Evolutionary conservation across 2,888 invertebrate genomes (phyloP), one percentile per base, ranked within the genome.

Genomic region (Erpobdella octoculata): DNA sequence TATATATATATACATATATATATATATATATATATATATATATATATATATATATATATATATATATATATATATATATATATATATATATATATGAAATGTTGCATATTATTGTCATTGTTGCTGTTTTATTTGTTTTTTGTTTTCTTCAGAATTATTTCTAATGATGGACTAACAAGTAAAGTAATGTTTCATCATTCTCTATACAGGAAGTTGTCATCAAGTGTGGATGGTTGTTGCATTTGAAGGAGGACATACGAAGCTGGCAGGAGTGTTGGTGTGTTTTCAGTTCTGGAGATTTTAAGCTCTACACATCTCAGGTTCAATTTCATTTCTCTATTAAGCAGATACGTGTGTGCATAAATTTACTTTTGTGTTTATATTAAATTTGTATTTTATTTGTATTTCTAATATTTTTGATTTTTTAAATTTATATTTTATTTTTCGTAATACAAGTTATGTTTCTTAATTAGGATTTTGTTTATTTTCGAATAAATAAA

Each of bases 181-280:
- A 25, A 21, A 8, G 21, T n/a, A 53, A 53, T n/a, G 53, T 28
- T 6, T 53, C 41, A 2, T 59, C 37, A 25, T 28, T 3, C 58
- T 12, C 21, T 41, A 46, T 72, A 15, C 59, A 76, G 76, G 75
- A 72, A 41, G 64, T 64, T 66, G 71, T 94, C 67, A 95, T 95
- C 82, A 94, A 94, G 84, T 88, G 87, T 78, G 93, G 93, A 0
- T 92, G 92, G 80, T 86, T 93, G 58, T 91, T 91, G 58, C 92
- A 92, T 82, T 86, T 92, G 76, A 94, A 95, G 28, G 96, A 96
- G 31, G 93, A 95, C 82, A 86, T 96, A 33, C 96, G 95, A 85
- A 95, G 94, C 0, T 94, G 96, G 94, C 87, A 93, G 78, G 91
- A 94, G 80, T 87, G 95, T 79, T 97, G 93, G 91, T 96, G 96